These are phyloP conservation scores for Hucho hucho DNA, from an alignment of 2,113 vertebrate species.

Conservation along the genomic window DNA sequence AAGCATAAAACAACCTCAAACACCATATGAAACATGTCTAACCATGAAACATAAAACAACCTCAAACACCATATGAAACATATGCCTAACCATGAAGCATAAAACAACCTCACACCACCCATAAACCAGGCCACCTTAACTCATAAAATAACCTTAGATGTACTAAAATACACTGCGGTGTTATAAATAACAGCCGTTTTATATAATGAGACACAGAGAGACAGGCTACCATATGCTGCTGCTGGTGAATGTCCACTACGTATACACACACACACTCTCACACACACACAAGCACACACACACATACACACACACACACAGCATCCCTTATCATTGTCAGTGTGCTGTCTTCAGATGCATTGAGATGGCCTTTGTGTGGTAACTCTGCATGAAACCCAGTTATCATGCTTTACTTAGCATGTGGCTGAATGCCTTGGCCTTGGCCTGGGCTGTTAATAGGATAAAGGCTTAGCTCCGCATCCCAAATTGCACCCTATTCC, in stretches of 20 bases:
- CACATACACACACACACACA: too few relatives aligned
- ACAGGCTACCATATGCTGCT: too few relatives aligned
- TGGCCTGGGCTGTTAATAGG: too few relatives aligned
- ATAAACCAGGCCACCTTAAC: constrained; percentile 6
- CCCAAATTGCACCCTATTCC: too few relatives aligned
- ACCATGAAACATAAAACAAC: not conserved
- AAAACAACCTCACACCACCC: constrained; percentile 8
- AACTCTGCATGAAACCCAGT: too few relatives aligned
- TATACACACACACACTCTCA: too few relatives aligned
- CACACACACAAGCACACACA: too few relatives aligned
- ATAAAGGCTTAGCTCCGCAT: too few relatives aligned
- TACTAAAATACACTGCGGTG: not conserved
- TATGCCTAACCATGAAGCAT: not conserved
- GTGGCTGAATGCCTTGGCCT: too few relatives aligned
- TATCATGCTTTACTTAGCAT: too few relatives aligned
- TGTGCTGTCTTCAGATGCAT: not conserved
- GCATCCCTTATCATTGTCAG: not conserved
- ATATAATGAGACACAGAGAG: not conserved
- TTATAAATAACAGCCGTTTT: not conserved
- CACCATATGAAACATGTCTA: not conserved
- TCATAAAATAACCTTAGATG: constrained; percentile 2
- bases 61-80: not conserved
- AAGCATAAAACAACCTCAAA: not conserved
- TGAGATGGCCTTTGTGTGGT: not conserved
- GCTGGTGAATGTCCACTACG: not conserved